Percentiles rank a stretch among this genome's conserved stretches.
These are phyloP conservation scores for Paraplagusia blochii DNA, from an alignment of 2,113 vertebrate genomes.

Conservation along the genomic window DNA sequence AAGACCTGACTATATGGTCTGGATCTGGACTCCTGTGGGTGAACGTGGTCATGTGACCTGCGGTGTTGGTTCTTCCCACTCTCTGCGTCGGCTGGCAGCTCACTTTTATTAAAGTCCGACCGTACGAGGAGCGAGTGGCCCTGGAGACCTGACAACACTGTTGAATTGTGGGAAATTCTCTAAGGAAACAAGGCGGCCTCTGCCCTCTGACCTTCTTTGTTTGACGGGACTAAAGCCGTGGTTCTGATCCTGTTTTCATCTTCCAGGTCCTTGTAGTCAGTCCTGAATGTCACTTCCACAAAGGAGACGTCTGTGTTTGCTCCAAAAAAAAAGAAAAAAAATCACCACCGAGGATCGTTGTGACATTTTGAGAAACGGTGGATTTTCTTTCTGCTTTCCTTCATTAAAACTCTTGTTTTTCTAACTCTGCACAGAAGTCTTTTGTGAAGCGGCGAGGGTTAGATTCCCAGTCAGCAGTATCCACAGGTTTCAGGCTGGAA, in stretches of 20 bases:
- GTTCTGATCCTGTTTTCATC: conserved; percentile 45
- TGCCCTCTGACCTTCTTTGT: conserved; percentile 32
- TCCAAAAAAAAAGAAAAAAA: conserved; percentile 38
- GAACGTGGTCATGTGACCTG: too few relatives aligned
- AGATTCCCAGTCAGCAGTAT: conserved; percentile 2
- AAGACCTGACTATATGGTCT: too few relatives aligned
- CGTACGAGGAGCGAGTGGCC: conserved; percentile 54
- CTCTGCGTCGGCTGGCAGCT: conserved; percentile 51
- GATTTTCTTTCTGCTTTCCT: conserved; percentile 11
- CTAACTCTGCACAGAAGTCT: conserved; percentile 2
- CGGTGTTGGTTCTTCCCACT: conserved; percentile 27
- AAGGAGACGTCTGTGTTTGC: conserved; percentile 31
- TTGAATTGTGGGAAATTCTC: conserved; percentile 26
- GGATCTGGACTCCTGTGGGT: too few relatives aligned
- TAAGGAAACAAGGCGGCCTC: conserved; percentile 28
- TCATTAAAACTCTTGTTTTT: background rate
- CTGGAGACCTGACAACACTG: conserved; percentile 62
- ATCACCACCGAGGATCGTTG: conserved; percentile 37
- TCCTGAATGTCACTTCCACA: conserved; percentile 54
- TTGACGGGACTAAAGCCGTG: conserved; percentile 34
- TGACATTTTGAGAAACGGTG: conserved; percentile 39
- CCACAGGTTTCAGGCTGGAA: conserved; percentile 42
- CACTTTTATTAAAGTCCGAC: conserved; percentile 37
- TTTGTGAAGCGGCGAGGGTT: background rate
- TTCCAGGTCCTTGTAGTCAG: conserved; percentile 60